Evolutionary conservation across 2,797 vertebrate species (phyloP).

Genomic region (Phataginus tetradactyla): DNA sequence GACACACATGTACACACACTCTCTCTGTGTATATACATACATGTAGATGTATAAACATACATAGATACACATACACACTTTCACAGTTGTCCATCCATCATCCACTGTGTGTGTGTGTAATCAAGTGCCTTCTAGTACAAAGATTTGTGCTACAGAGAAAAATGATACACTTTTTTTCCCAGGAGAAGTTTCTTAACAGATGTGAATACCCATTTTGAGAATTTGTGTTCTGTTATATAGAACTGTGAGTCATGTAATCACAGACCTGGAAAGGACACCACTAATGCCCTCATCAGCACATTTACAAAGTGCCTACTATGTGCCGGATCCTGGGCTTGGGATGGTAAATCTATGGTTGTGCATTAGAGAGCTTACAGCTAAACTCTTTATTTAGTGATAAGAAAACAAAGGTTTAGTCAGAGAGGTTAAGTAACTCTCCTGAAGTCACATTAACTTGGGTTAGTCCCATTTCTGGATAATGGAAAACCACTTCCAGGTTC

Average conservation of each 20-base stretch:
- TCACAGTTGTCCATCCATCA: background rate
- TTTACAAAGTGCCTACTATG: background rate
- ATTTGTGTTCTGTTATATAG: background rate
- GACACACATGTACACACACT: background rate
- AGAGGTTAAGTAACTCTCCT: background rate
- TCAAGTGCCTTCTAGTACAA: background rate
- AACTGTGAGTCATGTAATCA: background rate
- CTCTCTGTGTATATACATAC: too few relatives aligned
- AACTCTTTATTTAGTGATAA: background rate
- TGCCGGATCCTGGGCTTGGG: background rate
- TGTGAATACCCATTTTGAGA: background rate
- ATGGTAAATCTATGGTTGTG: background rate
- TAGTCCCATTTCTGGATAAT: background rate
- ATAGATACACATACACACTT: background rate
- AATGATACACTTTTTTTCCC: background rate
- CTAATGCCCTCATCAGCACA: accelerated
- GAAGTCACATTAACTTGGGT: background rate
- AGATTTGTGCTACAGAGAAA: background rate
- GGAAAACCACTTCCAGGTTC: background rate
- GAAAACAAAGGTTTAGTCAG: background rate
- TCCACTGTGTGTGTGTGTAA: background rate
- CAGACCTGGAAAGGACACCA: background rate
- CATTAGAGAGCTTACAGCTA: background rate
- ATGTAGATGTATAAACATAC: background rate
- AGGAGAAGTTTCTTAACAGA: background rate